Evolutionary conservation across 2,113 vertebrate genomes (phyloP).

Genomic region (Catharus bicknelli): DNA sequence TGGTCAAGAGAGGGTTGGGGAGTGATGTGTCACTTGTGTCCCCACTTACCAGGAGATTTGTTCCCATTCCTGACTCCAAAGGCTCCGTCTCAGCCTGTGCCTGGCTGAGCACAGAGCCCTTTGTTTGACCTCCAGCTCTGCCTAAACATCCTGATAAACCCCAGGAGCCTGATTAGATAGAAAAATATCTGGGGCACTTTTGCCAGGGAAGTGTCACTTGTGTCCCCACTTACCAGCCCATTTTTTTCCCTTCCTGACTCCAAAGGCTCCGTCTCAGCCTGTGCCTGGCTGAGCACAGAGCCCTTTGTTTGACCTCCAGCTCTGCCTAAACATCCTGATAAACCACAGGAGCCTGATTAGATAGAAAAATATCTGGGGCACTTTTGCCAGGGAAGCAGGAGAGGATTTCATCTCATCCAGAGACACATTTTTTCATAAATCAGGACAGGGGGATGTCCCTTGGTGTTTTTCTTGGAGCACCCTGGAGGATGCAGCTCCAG

Average conservation of each 20-base stretch:
- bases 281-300: neutral
- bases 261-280: neutral
- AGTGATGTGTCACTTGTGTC: neutral
- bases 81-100: neutral
- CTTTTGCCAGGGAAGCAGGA: neutral
- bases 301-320: neutral
- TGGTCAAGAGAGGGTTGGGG: neutral
- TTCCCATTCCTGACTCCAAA: neutral
- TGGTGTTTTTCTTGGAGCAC: neutral
- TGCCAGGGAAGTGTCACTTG: neutral
- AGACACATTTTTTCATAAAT: neutral
- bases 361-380: neutral
- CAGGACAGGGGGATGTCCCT: neutral
- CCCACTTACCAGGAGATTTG: neutral
- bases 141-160: neutral
- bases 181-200: neutral
- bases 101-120: neutral
- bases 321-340: neutral
- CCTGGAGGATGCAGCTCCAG: neutral
- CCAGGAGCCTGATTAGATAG: neutral
- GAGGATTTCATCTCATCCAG: neutral
- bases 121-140: constrained; percentile 2
- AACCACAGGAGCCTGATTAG: neutral
- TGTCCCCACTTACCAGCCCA: neutral
- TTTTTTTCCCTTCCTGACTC: neutral